Conservation (phyloP, 2,113 vertebrate species). For the Apus apus region DNA sequence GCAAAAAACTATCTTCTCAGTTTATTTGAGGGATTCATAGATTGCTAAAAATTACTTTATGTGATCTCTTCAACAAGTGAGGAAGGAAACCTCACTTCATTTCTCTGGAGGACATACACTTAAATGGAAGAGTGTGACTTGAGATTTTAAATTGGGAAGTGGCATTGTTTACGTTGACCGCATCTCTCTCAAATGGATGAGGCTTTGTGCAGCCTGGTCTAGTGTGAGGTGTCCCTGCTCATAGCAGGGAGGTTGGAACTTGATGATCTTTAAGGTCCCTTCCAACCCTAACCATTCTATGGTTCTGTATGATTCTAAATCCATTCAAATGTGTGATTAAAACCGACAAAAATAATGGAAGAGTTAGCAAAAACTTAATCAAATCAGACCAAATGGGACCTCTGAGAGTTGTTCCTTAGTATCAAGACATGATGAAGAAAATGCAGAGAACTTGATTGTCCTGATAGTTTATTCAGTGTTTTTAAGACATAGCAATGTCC, state of each 20-base stretch:
- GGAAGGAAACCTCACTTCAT: background rate
- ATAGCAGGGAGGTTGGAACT: too few species aligned
- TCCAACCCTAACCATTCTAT: too few species aligned
- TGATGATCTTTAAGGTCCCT: too few species aligned
- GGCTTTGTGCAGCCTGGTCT: too few species aligned
- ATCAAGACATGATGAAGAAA: background rate
- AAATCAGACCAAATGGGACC: background rate
- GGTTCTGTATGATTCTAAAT: background rate
- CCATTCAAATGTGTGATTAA: background rate
- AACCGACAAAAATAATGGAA: background rate
- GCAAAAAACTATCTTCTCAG: background rate
- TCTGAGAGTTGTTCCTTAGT: background rate
- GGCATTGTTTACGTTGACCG: background rate
- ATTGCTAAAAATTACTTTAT: background rate
- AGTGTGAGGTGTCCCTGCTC: too few species aligned
- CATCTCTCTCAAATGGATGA: background rate
- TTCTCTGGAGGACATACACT: background rate
- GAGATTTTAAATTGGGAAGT: background rate
- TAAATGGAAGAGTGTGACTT: background rate
- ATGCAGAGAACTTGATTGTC: background rate
- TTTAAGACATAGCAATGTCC: too few species aligned
- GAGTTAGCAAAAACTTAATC: background rate
- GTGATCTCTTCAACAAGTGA: background rate
- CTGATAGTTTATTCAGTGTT: background rate
- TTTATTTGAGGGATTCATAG: background rate